Evolutionary conservation across 2,888 invertebrate species (phyloP).

Genomic region (Ormyrus rosae): DNA sequence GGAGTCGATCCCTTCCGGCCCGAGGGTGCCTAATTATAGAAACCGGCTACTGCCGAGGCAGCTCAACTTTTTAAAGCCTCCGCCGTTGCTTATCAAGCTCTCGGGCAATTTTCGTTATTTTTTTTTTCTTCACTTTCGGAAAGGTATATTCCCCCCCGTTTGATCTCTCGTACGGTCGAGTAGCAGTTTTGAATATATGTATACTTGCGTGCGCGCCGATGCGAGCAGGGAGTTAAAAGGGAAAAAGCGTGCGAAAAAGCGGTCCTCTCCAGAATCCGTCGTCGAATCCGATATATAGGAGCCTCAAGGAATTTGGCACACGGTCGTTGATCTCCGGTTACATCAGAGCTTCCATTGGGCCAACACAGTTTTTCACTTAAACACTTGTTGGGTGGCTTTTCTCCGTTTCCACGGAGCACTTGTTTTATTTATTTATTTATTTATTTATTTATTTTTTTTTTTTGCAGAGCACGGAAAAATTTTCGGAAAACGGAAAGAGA

Average conservation of each 20-base stretch:
- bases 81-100: not conserved
- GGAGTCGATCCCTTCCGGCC: slow-evolving; percentile 70
- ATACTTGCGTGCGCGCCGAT: too few species aligned
- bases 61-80: not conserved
- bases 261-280: too few species aligned
- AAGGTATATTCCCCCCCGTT: not conserved
- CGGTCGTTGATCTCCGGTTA: slow-evolving; percentile 46
- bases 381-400: slow-evolving; percentile 14
- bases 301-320: not conserved
- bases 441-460: not conserved
- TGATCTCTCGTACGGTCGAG: not conserved
- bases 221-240: too few species aligned
- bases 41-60: slow-evolving; percentile 53
- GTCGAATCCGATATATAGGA: not conserved
- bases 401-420: not conserved
- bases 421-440: not conserved
- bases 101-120: slow-evolving; percentile 54
- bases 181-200: too few species aligned
- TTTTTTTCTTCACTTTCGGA: slow-evolving; percentile 28
- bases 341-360: not conserved
- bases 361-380: not conserved
- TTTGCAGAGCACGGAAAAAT: not conserved
- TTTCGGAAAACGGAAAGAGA: not conserved
- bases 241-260: too few species aligned
- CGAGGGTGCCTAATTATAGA: slow-evolving; percentile 73